Evolutionary conservation across 2,797 vertebrate species (phyloP).

Genomic region (Lates japonicus): DNA sequence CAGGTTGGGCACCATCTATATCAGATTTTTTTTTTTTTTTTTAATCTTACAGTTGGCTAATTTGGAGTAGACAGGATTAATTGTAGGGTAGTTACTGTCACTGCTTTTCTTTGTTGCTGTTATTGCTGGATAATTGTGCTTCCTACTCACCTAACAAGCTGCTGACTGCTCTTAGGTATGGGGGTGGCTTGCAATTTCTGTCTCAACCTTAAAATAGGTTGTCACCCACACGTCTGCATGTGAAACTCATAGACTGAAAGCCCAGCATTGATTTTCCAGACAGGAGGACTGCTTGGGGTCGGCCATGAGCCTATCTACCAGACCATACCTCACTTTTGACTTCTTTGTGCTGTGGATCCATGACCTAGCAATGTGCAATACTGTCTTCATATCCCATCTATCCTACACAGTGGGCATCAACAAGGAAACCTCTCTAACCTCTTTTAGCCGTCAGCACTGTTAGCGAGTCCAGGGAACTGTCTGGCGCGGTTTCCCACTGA

Average conservation of each 20-base stretch:
- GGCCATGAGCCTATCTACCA: not conserved
- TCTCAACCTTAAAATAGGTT: conserved; percentile 42
- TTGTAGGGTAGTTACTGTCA: conserved; percentile 7
- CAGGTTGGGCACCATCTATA: not conserved
- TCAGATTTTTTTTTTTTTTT: not conserved
- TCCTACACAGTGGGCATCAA: not conserved
- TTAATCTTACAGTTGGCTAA: not conserved
- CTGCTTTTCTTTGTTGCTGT: conserved; percentile 1
- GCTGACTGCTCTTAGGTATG: conserved; percentile 7
- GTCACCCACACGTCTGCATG: conserved; percentile 13
- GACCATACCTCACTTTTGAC: conserved; percentile 12
- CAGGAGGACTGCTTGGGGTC: not conserved
- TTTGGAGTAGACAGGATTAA: not conserved
- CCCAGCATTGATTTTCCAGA: conserved; percentile 1
- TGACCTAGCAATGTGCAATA: not conserved
- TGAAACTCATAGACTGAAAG: not conserved
- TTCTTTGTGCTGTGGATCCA: conserved; percentile 13
- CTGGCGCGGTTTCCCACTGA: not conserved
- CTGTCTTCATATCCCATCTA: not conserved
- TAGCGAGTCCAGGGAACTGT: not conserved
- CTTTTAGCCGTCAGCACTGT: not conserved
- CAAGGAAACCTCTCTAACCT: not conserved
- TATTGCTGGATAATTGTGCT: conserved; percentile 5
- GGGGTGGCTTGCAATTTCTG: conserved; percentile 24
- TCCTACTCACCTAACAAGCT: not conserved